Conservation (phyloP, 2,113 vertebrate genomes). For the Channa argus region DNA sequence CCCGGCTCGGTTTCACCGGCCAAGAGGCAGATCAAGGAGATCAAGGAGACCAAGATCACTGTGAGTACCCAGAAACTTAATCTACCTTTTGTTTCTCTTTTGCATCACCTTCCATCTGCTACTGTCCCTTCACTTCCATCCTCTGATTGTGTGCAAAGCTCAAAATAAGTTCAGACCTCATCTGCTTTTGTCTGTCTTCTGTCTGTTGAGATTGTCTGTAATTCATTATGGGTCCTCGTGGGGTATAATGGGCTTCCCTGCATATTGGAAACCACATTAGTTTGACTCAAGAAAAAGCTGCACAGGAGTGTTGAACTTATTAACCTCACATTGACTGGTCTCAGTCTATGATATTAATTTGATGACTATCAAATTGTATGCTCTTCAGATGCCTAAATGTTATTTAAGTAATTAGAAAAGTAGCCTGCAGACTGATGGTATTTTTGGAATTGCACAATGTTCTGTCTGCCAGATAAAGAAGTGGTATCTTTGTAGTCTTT, state of each 20-base stretch:
- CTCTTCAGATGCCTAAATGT: background rate
- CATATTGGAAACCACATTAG: conserved; percentile 15
- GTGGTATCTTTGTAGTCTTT: conserved; percentile 11
- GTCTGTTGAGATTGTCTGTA: conserved; percentile 36
- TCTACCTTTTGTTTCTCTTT: conserved; percentile 1
- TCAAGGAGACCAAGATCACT: conserved; percentile 89
- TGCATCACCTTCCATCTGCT: background rate
- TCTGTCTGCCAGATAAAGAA: conserved; percentile 22
- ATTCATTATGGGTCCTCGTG: conserved; percentile 17
- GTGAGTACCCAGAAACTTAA: conserved; percentile 81
- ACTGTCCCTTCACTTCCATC: background rate
- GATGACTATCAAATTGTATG: background rate
- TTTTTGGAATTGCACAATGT: conserved; percentile 10
- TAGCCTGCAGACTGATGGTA: conserved; percentile 21
- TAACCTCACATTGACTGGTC: background rate
- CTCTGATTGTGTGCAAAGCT: background rate
- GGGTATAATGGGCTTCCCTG: conserved; percentile 20
- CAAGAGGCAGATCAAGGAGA: conserved; percentile 87
- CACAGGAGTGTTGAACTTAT: background rate
- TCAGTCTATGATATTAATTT: conserved; percentile 23
- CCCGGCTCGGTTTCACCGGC: conserved; percentile 88
- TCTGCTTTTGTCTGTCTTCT: background rate
- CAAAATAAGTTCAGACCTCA: conserved; percentile 9
- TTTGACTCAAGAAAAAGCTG: conserved; percentile 41
- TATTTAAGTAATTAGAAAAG: background rate